A percentile compares a stretch with the other conserved stretches of the same genome.
Evolutionary conservation across 2,113 vertebrate genomes (phyloP).

Genomic region (Neopipo cinnamomea): DNA sequence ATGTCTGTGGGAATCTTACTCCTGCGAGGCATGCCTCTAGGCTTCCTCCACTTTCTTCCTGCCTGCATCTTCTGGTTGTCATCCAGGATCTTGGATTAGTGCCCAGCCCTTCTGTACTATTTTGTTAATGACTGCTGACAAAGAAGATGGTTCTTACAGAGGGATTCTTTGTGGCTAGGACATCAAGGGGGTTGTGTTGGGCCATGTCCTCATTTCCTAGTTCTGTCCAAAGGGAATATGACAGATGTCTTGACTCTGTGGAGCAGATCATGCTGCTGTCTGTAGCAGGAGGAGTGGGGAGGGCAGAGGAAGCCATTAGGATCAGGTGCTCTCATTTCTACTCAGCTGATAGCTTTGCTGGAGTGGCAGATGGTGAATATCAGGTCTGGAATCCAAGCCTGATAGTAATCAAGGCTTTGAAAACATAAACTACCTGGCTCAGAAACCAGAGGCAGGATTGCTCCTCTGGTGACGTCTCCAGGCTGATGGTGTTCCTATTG

Average conservation of each 20-base stretch:
- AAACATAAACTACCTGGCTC: not conserved
- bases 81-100: not conserved
- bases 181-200: not conserved
- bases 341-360: not conserved
- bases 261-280: not conserved
- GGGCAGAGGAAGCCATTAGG: not conserved
- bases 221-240: not conserved
- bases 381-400: not conserved
- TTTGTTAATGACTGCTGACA: not conserved
- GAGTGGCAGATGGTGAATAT: not conserved
- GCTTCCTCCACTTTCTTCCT: not conserved
- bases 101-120: not conserved
- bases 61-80: not conserved
- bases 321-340: not conserved
- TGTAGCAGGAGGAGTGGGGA: not conserved
- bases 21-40: not conserved
- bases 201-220: not conserved
- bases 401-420: not conserved
- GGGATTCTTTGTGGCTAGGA: not conserved
- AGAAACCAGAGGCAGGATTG: not conserved
- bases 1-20: not conserved
- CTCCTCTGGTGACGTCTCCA: not conserved
- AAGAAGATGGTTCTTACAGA: not conserved
- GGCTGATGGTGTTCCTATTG: not conserved
- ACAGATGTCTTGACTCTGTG: not conserved